Evolutionary conservation across 2,888 invertebrate genomes (phyloP).

Genomic region (Athalia rosae): DNA sequence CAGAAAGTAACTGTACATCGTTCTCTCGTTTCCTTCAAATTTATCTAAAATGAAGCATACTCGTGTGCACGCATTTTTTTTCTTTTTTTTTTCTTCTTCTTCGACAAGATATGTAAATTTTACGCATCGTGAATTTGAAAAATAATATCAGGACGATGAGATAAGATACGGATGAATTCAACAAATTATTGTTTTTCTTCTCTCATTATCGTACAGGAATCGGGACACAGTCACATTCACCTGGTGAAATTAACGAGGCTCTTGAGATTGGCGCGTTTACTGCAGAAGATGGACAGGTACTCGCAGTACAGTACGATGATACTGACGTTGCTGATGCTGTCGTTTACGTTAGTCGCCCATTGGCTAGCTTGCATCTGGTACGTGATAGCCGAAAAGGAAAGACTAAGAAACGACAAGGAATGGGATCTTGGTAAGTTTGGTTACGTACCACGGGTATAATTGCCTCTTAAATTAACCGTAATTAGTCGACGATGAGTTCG

Average conservation of each 20-base stretch:
- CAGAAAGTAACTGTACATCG: not conserved
- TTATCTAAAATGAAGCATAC: too few species aligned
- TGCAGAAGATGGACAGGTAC: constrained; percentile 98
- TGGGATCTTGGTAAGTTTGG: constrained; percentile 88
- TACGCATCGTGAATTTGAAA: too few species aligned
- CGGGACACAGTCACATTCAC: constrained; percentile 87
- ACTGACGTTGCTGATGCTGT: constrained; percentile 93
- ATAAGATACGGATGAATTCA: too few species aligned
- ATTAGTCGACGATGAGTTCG: constrained; percentile 2
- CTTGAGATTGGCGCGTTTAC: constrained; percentile 89
- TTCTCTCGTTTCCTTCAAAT: too few species aligned
- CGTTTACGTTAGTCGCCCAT: constrained; percentile 94
- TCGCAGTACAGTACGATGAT: constrained; percentile 97
- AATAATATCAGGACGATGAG: too few species aligned
- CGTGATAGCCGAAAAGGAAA: constrained; percentile 93
- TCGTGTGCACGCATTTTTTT: too few species aligned
- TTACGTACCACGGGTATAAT: not conserved
- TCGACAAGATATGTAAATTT: too few species aligned
- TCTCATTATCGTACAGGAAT: constrained; percentile 75
- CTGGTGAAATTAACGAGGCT: constrained; percentile 94
- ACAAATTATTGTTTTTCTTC: too few species aligned
- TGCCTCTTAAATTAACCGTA: not conserved
- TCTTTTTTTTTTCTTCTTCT: too few species aligned
- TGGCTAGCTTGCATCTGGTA: constrained; percentile 99
- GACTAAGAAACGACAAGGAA: constrained; percentile 78